phyloP scores from a whole-genome alignment of 2,113 vertebrate species.

The Halichoerus grypus region DNA sequence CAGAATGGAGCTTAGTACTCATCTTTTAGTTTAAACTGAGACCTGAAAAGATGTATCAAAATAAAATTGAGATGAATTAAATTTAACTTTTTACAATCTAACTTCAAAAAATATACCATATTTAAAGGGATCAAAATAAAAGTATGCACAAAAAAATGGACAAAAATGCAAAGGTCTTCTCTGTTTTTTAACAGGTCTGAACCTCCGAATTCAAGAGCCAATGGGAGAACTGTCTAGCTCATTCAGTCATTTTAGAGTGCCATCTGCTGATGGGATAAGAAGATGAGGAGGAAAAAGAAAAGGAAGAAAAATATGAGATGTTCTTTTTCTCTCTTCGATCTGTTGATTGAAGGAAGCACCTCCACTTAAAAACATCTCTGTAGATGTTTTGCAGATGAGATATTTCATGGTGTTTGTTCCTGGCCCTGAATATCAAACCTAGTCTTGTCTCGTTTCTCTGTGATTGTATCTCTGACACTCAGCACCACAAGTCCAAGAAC shows the following conservation, averaged over 20 bases:
- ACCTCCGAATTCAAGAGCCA: slow-evolving; percentile 5
- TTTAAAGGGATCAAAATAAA: background rate
- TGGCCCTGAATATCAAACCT: background rate
- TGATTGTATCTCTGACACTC: background rate
- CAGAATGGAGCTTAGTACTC: background rate
- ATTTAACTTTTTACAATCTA: background rate
- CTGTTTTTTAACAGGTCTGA: slow-evolving; percentile 41
- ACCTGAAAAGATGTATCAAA: background rate
- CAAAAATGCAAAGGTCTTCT: background rate
- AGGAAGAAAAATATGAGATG: background rate
- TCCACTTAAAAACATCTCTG: background rate
- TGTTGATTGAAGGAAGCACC: background rate
- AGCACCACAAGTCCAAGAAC: background rate
- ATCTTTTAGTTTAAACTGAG: slow-evolving; percentile 38
- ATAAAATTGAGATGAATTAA: background rate
- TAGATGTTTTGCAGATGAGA: background rate
- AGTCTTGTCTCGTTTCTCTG: background rate
- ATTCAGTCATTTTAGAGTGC: slow-evolving; percentile 3
- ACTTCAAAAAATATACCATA: background rate
- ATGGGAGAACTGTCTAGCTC: background rate
- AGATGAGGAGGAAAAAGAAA: background rate
- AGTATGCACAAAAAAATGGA: background rate
- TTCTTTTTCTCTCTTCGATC: background rate
- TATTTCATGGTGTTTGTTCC: background rate
- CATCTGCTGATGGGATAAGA: background rate